These are phyloP conservation scores for Macaria liturata DNA, from an alignment of 2,888 invertebrate genomes.

Conservation along the genomic window DNA sequence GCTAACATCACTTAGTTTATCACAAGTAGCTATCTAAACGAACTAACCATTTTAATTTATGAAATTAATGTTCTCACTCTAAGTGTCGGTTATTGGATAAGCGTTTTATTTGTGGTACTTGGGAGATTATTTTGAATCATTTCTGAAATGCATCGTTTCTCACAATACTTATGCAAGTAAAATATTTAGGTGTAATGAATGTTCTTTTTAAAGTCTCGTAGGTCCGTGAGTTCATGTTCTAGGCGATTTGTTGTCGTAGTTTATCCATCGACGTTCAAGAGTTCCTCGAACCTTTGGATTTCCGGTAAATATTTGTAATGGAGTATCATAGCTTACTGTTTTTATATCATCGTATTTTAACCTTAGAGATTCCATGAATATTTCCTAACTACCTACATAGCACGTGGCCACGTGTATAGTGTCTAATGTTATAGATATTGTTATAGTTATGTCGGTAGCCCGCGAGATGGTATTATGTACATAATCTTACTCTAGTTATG, in stretches of 20 bases:
- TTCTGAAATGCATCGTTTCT: slow-evolving; percentile 68
- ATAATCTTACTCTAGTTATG: slow-evolving; percentile 80
- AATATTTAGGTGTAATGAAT: slow-evolving; percentile 55
- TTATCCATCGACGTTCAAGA: slow-evolving; percentile 59
- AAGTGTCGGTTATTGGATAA: slow-evolving; percentile 66
- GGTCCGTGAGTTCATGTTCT: slow-evolving; percentile 54
- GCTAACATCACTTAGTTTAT: slow-evolving; percentile 46
- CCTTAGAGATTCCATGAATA: slow-evolving; percentile 66
- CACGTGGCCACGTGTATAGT: slow-evolving; percentile 75
- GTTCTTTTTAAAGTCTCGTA: slow-evolving; percentile 61
- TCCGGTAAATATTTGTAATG: slow-evolving; percentile 64
- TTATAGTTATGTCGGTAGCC: slow-evolving; percentile 71
- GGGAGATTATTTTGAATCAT: slow-evolving; percentile 72
- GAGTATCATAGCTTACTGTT: slow-evolving; percentile 74
- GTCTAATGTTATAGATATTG: slow-evolving; percentile 78
- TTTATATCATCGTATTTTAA: slow-evolving; percentile 73
- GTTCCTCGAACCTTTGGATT: slow-evolving; percentile 65
- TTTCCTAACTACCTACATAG: slow-evolving; percentile 56
- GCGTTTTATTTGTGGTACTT: slow-evolving; percentile 67
- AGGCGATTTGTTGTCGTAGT: slow-evolving; percentile 77
- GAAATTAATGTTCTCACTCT: slow-evolving; percentile 53
- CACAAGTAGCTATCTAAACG: slow-evolving; percentile 41
- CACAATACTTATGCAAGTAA: slow-evolving; percentile 54
- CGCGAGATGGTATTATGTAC: slow-evolving; percentile 80
- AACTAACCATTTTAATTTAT: slow-evolving; percentile 43